Base-by-base conservation (phyloP, 2,797 vertebrate genomes). In the Gorsachius magnificus region DNA sequence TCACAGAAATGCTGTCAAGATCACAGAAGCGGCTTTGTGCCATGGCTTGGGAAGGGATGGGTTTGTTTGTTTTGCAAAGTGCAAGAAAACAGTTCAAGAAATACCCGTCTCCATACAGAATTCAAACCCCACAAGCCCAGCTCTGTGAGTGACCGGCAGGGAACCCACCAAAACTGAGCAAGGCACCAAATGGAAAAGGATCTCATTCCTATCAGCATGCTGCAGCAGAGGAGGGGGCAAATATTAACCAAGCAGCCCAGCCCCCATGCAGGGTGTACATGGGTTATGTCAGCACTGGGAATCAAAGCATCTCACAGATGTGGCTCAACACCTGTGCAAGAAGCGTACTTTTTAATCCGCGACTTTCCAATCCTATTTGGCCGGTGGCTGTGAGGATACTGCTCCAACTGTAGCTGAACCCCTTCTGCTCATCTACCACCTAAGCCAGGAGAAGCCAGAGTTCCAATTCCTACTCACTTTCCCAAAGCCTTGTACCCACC, bases 241-340 rank as follows among this genome's bases (percentile, higher is more conserved):
- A 54, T 18, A 53, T 43, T 61, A 91, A 74, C 45, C 61, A 36
- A 65, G 77, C 33, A 69, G 26, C 79, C 69, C 41, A 77, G 26
- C 29, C 29, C 8, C n/a, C 4, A 0, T 10, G 1, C 51, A 45
- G 57, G 7, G 5, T 41, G n/a, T 48, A 5, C 31, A 7, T 0
- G 0, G 22, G 26, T 35, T 86, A 2, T 43, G 69, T 88, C 78
- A 78, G 35, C 2, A 1, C 6, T 24, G 31, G 58, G 65, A 57
- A 61, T 41, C 19, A 43, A 61, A 86, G 48, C 12, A 13, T n/a
- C 81, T 54, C 80, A 41, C 50, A 63, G 70, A n/a, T 8, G 0
- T 1, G 31, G 88, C 83, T 75, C 72, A 50, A 6, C 26, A 65
- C 24, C 38, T 36, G n/a, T 16, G 57, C n/a, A 53, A 72, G 64